A percentile compares a stretch with the other conserved stretches of the same genome.
phyloP scores from a whole-genome alignment of 2,113 vertebrate genomes.

The Epinephelus moara region DNA sequence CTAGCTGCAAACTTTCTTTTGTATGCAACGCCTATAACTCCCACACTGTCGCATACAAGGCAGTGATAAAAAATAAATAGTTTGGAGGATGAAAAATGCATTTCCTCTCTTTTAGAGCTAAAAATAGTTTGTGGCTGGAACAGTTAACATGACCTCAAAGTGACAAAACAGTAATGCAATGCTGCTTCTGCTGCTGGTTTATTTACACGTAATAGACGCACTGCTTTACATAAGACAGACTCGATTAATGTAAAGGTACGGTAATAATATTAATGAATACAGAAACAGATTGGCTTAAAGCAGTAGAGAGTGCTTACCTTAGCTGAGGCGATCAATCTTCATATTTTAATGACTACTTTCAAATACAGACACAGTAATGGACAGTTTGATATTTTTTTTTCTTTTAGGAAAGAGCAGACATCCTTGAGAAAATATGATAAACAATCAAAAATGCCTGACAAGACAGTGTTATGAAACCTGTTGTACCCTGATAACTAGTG shows the following conservation, averaged over 20 bases:
- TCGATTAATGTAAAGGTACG: neutral
- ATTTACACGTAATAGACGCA: constrained; percentile 15
- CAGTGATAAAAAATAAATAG: constrained; percentile 56
- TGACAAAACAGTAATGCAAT: constrained; percentile 37
- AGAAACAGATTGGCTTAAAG: neutral
- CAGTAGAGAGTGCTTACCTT: neutral
- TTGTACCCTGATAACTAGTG: neutral
- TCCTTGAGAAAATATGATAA: neutral
- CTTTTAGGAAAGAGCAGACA: neutral
- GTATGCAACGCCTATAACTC: constrained; percentile 12
- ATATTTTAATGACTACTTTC: neutral
- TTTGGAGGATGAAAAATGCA: constrained; percentile 61
- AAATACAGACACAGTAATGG: neutral
- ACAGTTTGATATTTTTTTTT: neutral
- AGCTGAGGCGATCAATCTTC: too few relatives aligned
- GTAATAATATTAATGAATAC: neutral
- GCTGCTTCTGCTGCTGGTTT: constrained; percentile 27
- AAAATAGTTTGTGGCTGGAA: constrained; percentile 54
- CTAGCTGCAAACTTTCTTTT: constrained; percentile 5
- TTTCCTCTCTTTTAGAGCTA: constrained; percentile 41
- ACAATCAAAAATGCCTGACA: neutral
- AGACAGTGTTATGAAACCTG: neutral
- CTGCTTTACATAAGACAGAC: neutral
- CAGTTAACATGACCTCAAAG: constrained; percentile 54
- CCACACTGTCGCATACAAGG: constrained; percentile 17